Percentiles rank a stretch among this genome's conserved stretches.
phyloP scores from a whole-genome alignment of 2,113 vertebrate genomes.

The Raja brachyura region DNA sequence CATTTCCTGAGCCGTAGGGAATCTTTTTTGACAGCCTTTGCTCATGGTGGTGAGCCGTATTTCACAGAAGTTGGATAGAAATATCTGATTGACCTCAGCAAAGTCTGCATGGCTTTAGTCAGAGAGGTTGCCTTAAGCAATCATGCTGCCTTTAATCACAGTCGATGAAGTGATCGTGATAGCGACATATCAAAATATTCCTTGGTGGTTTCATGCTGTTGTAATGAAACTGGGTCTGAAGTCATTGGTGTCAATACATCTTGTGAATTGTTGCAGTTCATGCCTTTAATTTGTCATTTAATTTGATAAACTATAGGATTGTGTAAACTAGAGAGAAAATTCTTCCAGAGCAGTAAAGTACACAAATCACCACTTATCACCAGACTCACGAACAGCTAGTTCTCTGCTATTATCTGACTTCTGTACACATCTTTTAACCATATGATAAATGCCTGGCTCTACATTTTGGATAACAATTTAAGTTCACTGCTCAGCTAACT shows the following conservation, averaged over 20 bases:
- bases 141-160: constrained; percentile 53
- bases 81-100: constrained; percentile 44
- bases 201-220: constrained; percentile 17
- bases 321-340: neutral
- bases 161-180: constrained; percentile 49
- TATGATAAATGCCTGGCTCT: neutral
- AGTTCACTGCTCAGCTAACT: neutral
- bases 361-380: no score
- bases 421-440: no score
- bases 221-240: neutral
- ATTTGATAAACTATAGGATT: constrained; percentile 6
- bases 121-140: constrained; percentile 48
- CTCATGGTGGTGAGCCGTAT: neutral
- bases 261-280: neutral
- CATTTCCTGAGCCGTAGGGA: neutral
- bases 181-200: constrained; percentile 27
- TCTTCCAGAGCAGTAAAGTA: neutral
- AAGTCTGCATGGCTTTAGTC: constrained; percentile 56
- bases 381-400: no score
- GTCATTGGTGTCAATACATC: neutral
- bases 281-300: constrained; percentile 1
- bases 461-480: neutral
- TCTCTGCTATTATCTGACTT: no score
- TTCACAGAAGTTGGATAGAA: neutral
- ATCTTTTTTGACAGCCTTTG: neutral